Base-by-base conservation (phyloP, 1,140 invertebrate species). In the Lordiphosa stackelbergi region DNA sequence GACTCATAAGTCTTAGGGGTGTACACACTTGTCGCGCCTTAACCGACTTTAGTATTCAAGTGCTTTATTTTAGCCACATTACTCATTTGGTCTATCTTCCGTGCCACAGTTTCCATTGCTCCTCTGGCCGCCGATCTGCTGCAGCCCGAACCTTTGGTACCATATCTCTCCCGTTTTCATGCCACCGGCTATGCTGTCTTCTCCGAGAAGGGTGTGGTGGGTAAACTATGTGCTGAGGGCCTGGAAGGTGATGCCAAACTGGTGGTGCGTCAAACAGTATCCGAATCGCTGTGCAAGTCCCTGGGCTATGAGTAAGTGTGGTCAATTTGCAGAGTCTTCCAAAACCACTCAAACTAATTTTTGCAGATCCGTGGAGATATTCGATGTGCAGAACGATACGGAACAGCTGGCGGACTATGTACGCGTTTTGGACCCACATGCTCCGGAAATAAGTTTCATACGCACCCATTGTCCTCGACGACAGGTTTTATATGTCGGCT, bases 201-300 rank as follows among this genome's bases (percentile, higher is more conserved):
- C 89, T 93, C 94, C 52, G 94, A 96, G 87, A 93, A 94, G 72
- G 94, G 94, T 6, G 90, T 90, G n/a, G 88, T 91, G 12, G 94
- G 94, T 31, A 95, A 95, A 88, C 88, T 96, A 13, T 96, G 95
- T 70, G 92, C 93, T 22, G 93, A 94, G 52, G 93, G 93, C 65
- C 88, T 95, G 13, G 86, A 88, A 46, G 88, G 87, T 12, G 84
- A 87, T 48, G 66, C 60, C 31, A 85, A 88, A 49, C 85, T 89
- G 3, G 83, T 91, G 5, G 88, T 88, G 42, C 89, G 89, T 35
- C 85, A 92, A 62, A 93, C 92, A 2, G 93, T 95, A 13, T 93
- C 94, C 5, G 90, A 91, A 6, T 95, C 94, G 0, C 88, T 95
- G 2, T 96, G 94, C 75, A 93, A 90, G 55, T 90, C 93, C 0